Conservation (phyloP, 2,888 invertebrate species). For the Drosophila neoperkinsi region DNA sequence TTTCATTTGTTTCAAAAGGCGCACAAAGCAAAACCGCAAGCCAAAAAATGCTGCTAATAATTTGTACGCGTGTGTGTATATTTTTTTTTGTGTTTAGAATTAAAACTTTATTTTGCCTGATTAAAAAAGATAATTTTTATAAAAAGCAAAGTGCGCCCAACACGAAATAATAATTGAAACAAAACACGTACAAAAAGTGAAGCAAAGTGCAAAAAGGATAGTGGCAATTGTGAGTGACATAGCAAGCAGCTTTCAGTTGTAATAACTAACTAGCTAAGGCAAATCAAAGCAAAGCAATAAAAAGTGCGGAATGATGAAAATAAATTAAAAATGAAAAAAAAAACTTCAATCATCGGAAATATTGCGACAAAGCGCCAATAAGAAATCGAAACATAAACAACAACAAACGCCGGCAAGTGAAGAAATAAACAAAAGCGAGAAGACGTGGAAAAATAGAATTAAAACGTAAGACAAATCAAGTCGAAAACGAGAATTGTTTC, state of each 20-base stretch:
- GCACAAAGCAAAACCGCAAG: constrained; percentile 46
- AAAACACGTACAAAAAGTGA: constrained; percentile 13
- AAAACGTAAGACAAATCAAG: constrained; percentile 53
- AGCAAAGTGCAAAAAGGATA: constrained; percentile 16
- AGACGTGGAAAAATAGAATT: constrained; percentile 24
- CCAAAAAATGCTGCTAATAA: constrained; percentile 29
- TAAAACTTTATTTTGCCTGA: constrained; percentile 36
- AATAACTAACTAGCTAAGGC: neutral
- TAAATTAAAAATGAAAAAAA: constrained; percentile 43
- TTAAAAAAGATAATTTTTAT: neutral
- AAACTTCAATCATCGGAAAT: constrained; percentile 63
- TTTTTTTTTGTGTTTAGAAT: constrained; percentile 36
- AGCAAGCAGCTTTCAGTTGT: constrained; percentile 34
- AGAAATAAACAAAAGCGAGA: constrained; percentile 47
- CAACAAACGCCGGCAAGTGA: constrained; percentile 66
- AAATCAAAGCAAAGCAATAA: constrained; percentile 23
- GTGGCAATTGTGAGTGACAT: constrained; percentile 9
- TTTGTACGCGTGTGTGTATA: constrained; percentile 17
- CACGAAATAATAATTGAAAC: constrained; percentile 30
- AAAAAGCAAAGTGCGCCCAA: constrained; percentile 34
- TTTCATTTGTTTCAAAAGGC: constrained; percentile 70
- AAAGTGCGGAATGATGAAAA: constrained; percentile 24
- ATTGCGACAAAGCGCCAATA: constrained; percentile 74
- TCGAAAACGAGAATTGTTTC: constrained; percentile 63
- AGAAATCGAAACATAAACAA: constrained; percentile 60